Base-by-base conservation (phyloP, 1,140 invertebrate species). In the Harpegnathos saltator region DNA sequence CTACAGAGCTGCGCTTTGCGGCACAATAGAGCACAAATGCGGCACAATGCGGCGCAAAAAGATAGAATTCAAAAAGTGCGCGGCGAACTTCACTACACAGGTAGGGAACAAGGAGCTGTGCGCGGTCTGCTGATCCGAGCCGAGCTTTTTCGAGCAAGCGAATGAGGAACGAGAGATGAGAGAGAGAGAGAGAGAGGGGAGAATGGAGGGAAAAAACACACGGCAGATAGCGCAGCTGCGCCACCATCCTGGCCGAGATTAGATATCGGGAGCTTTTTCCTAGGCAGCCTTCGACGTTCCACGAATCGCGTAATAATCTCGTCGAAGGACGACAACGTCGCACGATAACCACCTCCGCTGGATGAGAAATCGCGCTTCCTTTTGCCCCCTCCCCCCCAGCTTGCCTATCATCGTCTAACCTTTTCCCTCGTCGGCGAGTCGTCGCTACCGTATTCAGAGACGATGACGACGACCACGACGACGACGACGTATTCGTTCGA, bases 241-340 rank as follows among this genome's bases (percentile, higher is more conserved):
- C 62, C 56, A 69, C 69, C 85, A 84, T 81, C 73, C 71, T 48
- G 50, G 52, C 74, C 26, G 68, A 87, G 89, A 89, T 89, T 89
- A 89, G 89, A 89, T 89, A 89, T 85, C 83, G 72, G 38, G 33
- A 29, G 48, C 73, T 87, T 87, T 85, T 88, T 89, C 84, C 65
- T 80, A 84, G 73, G 84, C 85, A 88, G 71, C 77, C 87, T 85
- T 85, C 83, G 72, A 73, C 71, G 84, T 89, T 89, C 88, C 85
- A 3, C 71, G 88, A 89, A 89, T 89, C 87, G 85, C 62, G 62
- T 85, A 89, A 88, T 89, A 88, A 89, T 89, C 87, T 86, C 71
- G 66, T 33, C 85, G 88, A 89, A 89, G 88, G 88, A 74, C 88
- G 66, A 78, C 74, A 85, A 74, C 80, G 73, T 58, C 22, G 75